Evolutionary conservation across 1,140 invertebrate species (phyloP), one percentile per base, ranked within the genome.

Genomic region (Nixonia krombeini): DNA sequence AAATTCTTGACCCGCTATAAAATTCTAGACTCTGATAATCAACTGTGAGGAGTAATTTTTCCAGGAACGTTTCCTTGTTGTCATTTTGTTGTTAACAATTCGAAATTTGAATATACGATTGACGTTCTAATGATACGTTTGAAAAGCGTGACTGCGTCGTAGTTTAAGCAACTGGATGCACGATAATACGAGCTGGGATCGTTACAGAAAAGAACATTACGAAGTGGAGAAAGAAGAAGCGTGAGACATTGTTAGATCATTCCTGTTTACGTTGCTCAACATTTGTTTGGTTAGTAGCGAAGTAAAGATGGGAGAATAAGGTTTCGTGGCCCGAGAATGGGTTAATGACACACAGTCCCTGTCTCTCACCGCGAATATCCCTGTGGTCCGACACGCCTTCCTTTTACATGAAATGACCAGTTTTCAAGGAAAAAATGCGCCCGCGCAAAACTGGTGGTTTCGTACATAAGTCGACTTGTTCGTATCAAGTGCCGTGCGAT

Each of bases 381-480:
- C 37, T 62, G 40, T 57, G 15, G 65, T 56, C 52, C 42, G 58
- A 58, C 65, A 62, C 65, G 58, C 65, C 57, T 68, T 58, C 65
- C 46, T 61, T 57, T 38, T 68, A 62, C 65, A 68, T 58, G 46
- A 62, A 68, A 68, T 62, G 61, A 68, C 53, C 46, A 57, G 47
- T 52, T 68, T 68, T 68, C 64, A 47, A 42, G 23, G 64, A 68
- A 61, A 41, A 62, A 68, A 57, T 57, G 33, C 33, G 40, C 51
- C 26, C 25, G 47, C 51, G 45, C 51, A 37, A 38, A 67, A 56
- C 46, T 25, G 41, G 41, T 62, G 65, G 53, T 68, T 68, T 62
- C 9, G 58, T 37, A 58, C 29, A 68, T 37, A 21, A 56, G 56
- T 61, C 46, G 10, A 50, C 16, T 59, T 46, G 42, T 38, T 17